Evolutionary conservation across 1,140 invertebrate genomes (phyloP).

Genomic region (Cydia splendana): DNA sequence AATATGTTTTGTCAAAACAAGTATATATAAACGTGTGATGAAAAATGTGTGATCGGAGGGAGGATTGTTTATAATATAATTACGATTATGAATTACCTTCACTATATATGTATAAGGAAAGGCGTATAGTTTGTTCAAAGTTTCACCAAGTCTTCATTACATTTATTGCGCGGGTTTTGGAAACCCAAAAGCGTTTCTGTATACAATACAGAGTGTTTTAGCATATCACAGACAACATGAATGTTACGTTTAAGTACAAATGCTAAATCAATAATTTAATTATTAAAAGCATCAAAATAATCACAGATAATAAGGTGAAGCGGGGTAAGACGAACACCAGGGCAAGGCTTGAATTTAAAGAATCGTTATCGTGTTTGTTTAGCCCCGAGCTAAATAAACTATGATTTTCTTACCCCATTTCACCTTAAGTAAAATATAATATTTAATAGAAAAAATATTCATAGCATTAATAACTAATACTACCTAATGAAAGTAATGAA

Average conservation of each 20-base stretch:
- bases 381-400: too few species aligned
- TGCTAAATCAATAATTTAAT: constrained; percentile 3
- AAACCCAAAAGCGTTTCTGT: constrained; percentile 22
- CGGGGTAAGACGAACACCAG: too few species aligned
- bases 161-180: constrained; percentile 22
- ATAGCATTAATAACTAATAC: too few species aligned
- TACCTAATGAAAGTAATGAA: too few species aligned
- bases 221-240: constrained; percentile 31
- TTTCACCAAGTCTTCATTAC: constrained; percentile 21
- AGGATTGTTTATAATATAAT: background rate
- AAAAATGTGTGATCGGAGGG: background rate
- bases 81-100: background rate
- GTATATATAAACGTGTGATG: background rate
- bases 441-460: too few species aligned
- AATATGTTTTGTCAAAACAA: too few species aligned
- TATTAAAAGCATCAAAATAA: background rate
- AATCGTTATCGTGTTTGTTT: too few species aligned
- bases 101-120: background rate
- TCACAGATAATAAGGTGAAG: background rate
- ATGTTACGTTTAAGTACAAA: constrained; percentile 14
- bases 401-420: too few species aligned
- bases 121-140: constrained; percentile 17
- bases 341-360: too few species aligned
- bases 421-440: too few species aligned
- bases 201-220: constrained; percentile 32